These are phyloP conservation scores for Tortrix viridana DNA, from an alignment of 2,888 invertebrate genomes.

Conservation along the genomic window DNA sequence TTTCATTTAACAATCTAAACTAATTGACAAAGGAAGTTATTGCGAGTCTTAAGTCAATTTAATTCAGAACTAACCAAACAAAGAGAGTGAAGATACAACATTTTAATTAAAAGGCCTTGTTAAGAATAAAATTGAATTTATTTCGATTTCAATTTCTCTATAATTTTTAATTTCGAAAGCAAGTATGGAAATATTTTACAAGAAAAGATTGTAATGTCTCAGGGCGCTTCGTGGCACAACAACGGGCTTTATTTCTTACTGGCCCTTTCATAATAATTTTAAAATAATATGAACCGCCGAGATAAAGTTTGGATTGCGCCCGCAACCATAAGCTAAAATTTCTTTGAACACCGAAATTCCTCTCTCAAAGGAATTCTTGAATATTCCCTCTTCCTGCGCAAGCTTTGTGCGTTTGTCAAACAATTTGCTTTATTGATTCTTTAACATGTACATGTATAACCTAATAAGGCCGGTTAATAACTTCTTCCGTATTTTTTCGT, in stretches of 20 bases:
- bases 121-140: conserved; percentile 15
- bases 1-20: too few relatives aligned
- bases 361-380: conserved; percentile 36
- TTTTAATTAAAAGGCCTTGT: conserved; percentile 17
- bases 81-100: not conserved
- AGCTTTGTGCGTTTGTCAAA: conserved; percentile 34
- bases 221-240: conserved; percentile 12
- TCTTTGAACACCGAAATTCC: conserved; percentile 36
- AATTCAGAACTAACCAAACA: not conserved
- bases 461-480: not conserved
- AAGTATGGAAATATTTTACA: conserved; percentile 20
- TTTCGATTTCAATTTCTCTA: conserved; percentile 7
- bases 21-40: too few relatives aligned
- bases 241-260: conserved; percentile 16
- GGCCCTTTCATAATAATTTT: conserved; percentile 29
- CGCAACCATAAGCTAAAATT: conserved; percentile 37
- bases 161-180: conserved; percentile 20
- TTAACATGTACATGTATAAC: not conserved
- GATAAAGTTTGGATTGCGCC: conserved; percentile 35
- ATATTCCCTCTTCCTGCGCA: conserved; percentile 32
- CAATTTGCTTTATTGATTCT: conserved; percentile 33
- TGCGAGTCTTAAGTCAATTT: not conserved
- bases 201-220: conserved; percentile 7
- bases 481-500: too few relatives aligned
- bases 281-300: conserved; percentile 32